Percentiles rank a stretch among this genome's conserved stretches.
Conservation (phyloP, 1,140 invertebrate species). For the Zelostemma sp. region DNA sequence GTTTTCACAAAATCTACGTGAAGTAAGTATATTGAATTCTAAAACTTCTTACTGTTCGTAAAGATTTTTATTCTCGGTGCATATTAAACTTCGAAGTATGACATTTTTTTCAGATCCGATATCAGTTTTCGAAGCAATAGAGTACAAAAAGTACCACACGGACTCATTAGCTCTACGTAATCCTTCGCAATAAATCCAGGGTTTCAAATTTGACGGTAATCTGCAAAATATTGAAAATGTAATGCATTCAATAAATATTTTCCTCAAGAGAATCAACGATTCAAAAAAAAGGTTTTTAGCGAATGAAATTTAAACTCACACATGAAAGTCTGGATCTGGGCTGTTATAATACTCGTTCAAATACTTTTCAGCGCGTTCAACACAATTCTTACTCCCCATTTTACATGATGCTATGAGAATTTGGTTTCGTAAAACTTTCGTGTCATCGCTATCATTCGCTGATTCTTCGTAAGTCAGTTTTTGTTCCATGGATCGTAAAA, state of each 20-base stretch:
- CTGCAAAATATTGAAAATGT: conserved; percentile 1
- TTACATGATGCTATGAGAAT: background rate
- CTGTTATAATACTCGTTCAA: background rate
- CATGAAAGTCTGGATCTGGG: background rate
- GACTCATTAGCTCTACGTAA: background rate
- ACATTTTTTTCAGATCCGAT: background rate
- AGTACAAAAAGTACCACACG: background rate
- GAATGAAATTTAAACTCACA: no score
- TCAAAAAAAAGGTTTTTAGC: no score
- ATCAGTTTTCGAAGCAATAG: background rate
- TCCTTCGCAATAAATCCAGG: background rate
- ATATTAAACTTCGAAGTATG: background rate
- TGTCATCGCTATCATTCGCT: background rate
- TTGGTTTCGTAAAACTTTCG: background rate
- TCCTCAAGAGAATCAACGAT: no score
- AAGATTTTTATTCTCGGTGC: background rate
- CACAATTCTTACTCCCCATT: background rate
- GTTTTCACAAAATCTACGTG: no score
- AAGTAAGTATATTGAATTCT: no score
- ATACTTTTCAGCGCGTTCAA: background rate
- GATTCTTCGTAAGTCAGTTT: background rate
- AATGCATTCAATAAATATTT: no score
- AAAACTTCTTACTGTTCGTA: background rate
- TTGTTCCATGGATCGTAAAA: background rate
- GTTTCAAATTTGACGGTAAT: background rate